Evolutionary conservation across 2,888 invertebrate species (phyloP).

Genomic region (Fragum sueziense): DNA sequence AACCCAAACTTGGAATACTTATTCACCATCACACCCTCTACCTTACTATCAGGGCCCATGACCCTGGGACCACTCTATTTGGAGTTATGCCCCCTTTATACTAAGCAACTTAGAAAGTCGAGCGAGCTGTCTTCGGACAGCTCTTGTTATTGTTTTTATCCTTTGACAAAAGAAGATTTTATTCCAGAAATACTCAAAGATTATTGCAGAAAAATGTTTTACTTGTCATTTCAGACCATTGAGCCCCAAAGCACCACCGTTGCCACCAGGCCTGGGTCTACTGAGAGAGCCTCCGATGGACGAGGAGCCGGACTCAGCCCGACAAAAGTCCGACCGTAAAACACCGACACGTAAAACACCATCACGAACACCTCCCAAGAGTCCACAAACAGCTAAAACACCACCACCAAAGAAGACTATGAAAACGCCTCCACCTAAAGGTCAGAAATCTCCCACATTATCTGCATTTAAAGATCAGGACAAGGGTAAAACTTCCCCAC

Average conservation of each 20-base stretch:
- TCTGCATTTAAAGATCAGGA: constrained; percentile 38
- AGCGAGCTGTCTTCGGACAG: too few relatives aligned
- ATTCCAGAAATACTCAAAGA: background rate
- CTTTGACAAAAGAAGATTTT: too few relatives aligned
- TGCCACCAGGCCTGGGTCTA: constrained; percentile 75
- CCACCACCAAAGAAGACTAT: constrained; percentile 5
- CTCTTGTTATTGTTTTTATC: too few relatives aligned
- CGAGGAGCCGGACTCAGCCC: constrained; percentile 31
- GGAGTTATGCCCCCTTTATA: too few relatives aligned
- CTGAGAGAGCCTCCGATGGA: constrained; percentile 67
- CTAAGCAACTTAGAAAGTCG: too few relatives aligned
- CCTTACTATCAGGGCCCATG: too few relatives aligned
- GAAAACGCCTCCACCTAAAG: constrained; percentile 42
- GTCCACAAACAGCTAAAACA: constrained; percentile 30
- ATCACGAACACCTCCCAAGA: constrained; percentile 43
- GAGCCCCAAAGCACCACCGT: constrained; percentile 79
- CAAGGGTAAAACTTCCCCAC: constrained; percentile 3
- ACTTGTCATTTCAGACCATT: constrained; percentile 65
- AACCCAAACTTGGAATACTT: too few relatives aligned
- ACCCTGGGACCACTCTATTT: too few relatives aligned
- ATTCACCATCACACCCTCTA: too few relatives aligned
- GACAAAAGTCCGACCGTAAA: constrained; percentile 12
- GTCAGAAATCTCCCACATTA: constrained; percentile 50
- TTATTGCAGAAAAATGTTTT: background rate
- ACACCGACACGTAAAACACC: constrained; percentile 52